Conservation (phyloP, 1,140 invertebrate genomes). For the Atta colombica region DNA sequence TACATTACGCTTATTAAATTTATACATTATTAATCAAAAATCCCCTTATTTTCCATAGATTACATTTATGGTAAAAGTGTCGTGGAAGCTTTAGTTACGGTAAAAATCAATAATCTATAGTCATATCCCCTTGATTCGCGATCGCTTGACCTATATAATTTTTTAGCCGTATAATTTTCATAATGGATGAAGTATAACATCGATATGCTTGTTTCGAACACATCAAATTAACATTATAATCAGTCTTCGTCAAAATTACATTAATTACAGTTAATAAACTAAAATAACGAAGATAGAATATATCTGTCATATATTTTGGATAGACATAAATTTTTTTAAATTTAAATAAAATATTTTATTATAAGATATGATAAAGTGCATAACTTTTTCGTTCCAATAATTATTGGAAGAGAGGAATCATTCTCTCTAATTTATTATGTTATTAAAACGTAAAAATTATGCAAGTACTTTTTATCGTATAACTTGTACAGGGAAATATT, state of each 20-base stretch:
- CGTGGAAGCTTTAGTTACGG: slow-evolving; percentile 25
- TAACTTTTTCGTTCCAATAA: not conserved
- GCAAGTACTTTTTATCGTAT: too few species aligned
- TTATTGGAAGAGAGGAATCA: not conserved
- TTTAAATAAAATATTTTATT: not conserved
- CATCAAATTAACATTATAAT: slow-evolving; percentile 57
- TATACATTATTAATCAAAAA: slow-evolving; percentile 39
- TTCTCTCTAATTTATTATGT: too few species aligned
- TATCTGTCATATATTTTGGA: slow-evolving; percentile 4
- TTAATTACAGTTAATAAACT: slow-evolving; percentile 54
- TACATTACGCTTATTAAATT: not conserved
- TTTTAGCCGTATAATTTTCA: slow-evolving; percentile 64
- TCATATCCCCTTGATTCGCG: slow-evolving; percentile 62
- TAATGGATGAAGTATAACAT: slow-evolving; percentile 56
- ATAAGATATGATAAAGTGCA: not conserved
- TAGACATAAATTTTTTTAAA: not conserved
- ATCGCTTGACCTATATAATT: slow-evolving; percentile 65
- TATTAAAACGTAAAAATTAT: too few species aligned
- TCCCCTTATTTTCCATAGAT: slow-evolving; percentile 12
- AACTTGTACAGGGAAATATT: too few species aligned
- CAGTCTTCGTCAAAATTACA: slow-evolving; percentile 50
- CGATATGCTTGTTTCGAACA: slow-evolving; percentile 52
- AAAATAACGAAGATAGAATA: slow-evolving; percentile 38
- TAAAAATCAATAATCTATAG: slow-evolving; percentile 65
- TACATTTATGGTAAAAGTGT: slow-evolving; percentile 46